Evolutionary conservation across 2,113 vertebrate species (phyloP).

Genomic region (Tylochromis polylepis): DNA sequence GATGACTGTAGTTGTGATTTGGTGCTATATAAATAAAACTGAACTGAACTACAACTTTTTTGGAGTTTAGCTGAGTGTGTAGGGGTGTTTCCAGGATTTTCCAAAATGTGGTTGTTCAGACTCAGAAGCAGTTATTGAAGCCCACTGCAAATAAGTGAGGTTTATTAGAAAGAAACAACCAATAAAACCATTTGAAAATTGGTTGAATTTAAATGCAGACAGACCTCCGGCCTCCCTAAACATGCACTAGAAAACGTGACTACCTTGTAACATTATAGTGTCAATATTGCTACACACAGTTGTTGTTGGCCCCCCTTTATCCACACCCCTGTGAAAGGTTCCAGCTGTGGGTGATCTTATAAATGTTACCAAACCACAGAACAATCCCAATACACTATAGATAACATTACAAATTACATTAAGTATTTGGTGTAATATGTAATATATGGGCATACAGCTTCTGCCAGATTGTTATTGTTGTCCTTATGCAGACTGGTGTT

Average conservation of each 20-base stretch:
- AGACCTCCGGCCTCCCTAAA: background rate
- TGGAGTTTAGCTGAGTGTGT: background rate
- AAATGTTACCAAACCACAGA: accelerated
- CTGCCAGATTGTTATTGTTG: background rate
- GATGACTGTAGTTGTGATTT: background rate
- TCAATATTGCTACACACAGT: background rate
- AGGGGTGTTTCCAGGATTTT: background rate
- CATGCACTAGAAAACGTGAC: background rate
- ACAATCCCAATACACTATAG: accelerated
- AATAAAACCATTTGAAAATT: background rate
- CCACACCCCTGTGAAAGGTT: background rate
- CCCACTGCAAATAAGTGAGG: background rate
- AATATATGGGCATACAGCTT: background rate
- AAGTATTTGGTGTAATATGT: background rate
- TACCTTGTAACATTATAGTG: background rate
- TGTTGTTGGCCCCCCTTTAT: background rate
- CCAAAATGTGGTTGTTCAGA: background rate
- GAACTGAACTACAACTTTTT: background rate
- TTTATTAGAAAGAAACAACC: background rate
- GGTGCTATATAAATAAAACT: background rate
- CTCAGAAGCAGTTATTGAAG: background rate
- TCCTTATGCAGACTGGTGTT: background rate
- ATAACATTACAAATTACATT: background rate
- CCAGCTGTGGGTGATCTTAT: background rate
- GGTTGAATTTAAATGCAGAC: background rate